Percentiles rank a stretch among this genome's conserved stretches.
Conservation (phyloP, 2,888 invertebrate species). For the Rhagonycha fulva region DNA sequence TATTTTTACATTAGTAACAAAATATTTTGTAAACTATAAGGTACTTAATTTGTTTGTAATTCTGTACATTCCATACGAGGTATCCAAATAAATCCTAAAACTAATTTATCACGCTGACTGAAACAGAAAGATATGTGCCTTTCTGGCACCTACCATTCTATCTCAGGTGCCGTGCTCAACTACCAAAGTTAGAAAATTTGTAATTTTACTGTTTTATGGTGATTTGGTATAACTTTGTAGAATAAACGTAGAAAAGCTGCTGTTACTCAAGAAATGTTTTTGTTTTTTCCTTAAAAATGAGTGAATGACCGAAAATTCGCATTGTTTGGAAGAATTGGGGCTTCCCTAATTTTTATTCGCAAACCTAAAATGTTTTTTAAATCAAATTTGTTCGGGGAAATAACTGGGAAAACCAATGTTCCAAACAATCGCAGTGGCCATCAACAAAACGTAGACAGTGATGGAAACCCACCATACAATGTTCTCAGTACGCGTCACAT, state of each 20-base stretch:
- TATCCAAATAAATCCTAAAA: background rate
- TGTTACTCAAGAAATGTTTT: background rate
- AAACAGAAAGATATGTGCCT: no score
- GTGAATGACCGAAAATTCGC: no score
- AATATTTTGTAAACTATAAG: background rate
- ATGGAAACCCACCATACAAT: conserved; percentile 82
- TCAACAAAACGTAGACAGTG: conserved; percentile 68
- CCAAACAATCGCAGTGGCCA: conserved; percentile 73
- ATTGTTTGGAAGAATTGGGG: background rate
- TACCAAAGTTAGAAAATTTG: background rate
- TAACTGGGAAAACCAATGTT: conserved; percentile 69
- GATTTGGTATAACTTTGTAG: background rate
- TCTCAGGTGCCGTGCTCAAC: background rate
- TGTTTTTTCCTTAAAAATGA: background rate
- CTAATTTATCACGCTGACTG: no score
- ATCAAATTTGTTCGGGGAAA: conserved; percentile 50
- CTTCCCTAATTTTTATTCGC: background rate
- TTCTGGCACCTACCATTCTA: background rate
- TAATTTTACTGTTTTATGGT: background rate
- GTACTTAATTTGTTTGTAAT: background rate
- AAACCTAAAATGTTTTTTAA: background rate
- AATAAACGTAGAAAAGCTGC: background rate
- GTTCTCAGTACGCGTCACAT: conserved; percentile 79
- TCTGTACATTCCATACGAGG: background rate
- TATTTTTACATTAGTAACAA: background rate